These are phyloP conservation scores for Ferdinandea cuprea DNA, from an alignment of 2,888 invertebrate genomes.

Conservation along the genomic window DNA sequence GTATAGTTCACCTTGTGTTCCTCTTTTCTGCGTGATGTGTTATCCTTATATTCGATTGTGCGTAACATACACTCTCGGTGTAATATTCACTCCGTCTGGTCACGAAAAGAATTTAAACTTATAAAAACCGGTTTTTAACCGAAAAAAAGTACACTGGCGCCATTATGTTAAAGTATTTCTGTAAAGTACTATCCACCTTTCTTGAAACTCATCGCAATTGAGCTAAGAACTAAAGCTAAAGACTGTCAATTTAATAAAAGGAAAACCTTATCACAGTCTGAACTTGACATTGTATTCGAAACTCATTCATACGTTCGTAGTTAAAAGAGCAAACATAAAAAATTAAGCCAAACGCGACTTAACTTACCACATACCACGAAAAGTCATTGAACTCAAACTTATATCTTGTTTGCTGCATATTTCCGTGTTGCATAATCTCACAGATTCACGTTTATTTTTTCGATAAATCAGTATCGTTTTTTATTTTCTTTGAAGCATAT, in stretches of 20 bases:
- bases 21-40: no score
- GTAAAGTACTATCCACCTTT: constrained; percentile 1
- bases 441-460: constrained; percentile 66
- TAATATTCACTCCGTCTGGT: no score
- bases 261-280: constrained; percentile 22
- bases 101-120: no score
- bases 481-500: constrained; percentile 33
- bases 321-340: neutral
- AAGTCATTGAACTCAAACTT: constrained; percentile 64
- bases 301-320: constrained; percentile 20
- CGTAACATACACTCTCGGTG: no score
- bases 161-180: no score
- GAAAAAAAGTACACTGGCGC: no score
- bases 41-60: no score
- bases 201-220: neutral
- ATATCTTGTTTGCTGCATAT: constrained; percentile 58
- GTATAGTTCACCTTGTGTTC: no score
- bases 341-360: constrained; percentile 17
- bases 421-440: constrained; percentile 71
- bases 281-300: constrained; percentile 65
- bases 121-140: no score
- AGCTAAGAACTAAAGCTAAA: neutral
- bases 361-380: constrained; percentile 31
- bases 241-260: constrained; percentile 5
- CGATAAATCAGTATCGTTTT: constrained; percentile 52